These are phyloP conservation scores for Eilema sororculum DNA, from an alignment of 2,888 invertebrate genomes.

Conservation along the genomic window DNA sequence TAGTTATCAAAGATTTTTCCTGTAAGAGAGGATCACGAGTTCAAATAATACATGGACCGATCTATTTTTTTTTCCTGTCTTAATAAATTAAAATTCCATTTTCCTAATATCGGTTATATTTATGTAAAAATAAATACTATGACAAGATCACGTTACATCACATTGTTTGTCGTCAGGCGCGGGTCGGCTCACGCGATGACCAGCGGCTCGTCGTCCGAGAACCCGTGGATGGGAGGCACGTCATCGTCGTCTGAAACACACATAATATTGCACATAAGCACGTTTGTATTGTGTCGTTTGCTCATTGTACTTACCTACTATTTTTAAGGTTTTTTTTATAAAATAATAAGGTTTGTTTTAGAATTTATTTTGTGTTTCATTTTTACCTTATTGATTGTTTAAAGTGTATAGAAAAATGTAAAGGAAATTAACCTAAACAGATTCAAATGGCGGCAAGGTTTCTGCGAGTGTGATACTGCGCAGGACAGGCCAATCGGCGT, in stretches of 20 bases:
- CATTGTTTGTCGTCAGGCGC: constrained; percentile 45
- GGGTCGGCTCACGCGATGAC: constrained; percentile 91
- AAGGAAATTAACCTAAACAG: background rate
- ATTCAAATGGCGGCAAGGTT: too few relatives aligned
- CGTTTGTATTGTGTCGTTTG: constrained; percentile 7
- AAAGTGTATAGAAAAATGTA: background rate
- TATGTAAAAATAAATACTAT: constrained; percentile 70
- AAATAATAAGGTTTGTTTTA: constrained; percentile 8
- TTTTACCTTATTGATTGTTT: background rate
- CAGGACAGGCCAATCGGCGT: too few relatives aligned
- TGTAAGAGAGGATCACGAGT: too few relatives aligned
- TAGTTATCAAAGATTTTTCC: too few relatives aligned
- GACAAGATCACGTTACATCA: constrained; percentile 76
- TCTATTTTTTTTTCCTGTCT: too few relatives aligned
- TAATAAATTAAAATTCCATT: constrained; percentile 16
- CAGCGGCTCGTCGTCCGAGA: constrained; percentile 97
- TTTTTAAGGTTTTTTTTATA: background rate
- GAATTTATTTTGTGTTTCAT: background rate
- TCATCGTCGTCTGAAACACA: constrained; percentile 91
- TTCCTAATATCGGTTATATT: constrained; percentile 15
- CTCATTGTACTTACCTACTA: background rate
- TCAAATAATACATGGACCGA: too few relatives aligned
- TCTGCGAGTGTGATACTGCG: too few relatives aligned
- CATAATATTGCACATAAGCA: constrained; percentile 1
- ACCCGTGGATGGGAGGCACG: constrained; percentile 95